A percentile compares a stretch with the other conserved stretches of the same genome.
Conservation (phyloP, 92 coral and sea anemone species). For the Muricea muricata region DNA sequence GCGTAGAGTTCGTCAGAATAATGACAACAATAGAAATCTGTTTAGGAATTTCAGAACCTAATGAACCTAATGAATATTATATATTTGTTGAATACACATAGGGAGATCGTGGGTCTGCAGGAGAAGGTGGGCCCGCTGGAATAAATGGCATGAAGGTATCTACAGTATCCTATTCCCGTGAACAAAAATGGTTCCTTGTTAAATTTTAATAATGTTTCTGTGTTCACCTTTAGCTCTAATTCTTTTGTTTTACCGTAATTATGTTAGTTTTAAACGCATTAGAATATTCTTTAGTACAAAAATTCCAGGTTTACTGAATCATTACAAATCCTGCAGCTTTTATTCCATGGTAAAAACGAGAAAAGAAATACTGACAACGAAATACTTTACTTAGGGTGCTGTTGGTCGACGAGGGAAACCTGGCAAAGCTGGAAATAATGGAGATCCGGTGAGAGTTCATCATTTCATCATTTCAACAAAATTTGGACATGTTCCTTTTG, state of each 20-base stretch:
- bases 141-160: slow-evolving; percentile 72
- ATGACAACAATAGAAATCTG: neutral
- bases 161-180: neutral
- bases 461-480: too few species aligned
- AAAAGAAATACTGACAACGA: slow-evolving; percentile 34
- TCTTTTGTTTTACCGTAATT: too few species aligned
- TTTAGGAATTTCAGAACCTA: too few species aligned
- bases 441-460: slow-evolving; percentile 3
- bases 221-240: too few species aligned
- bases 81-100: neutral
- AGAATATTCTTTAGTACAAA: too few species aligned
- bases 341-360: slow-evolving; percentile 29
- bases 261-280: too few species aligned
- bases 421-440: slow-evolving; percentile 2
- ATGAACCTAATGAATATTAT: too few species aligned
- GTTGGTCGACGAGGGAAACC: slow-evolving; percentile 6
- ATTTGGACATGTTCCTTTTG: too few species aligned
- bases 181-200: too few species aligned
- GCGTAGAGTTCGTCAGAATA: too few species aligned
- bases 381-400: slow-evolving; percentile 3
- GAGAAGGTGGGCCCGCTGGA: slow-evolving; percentile 73
- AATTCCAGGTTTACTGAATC: too few species aligned
- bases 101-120: slow-evolving; percentile 79
- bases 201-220: neutral
- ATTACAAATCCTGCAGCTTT: too few species aligned